Base-by-base conservation (phyloP, 2,113 vertebrate genomes). In the Gopherus flavomarginatus region DNA sequence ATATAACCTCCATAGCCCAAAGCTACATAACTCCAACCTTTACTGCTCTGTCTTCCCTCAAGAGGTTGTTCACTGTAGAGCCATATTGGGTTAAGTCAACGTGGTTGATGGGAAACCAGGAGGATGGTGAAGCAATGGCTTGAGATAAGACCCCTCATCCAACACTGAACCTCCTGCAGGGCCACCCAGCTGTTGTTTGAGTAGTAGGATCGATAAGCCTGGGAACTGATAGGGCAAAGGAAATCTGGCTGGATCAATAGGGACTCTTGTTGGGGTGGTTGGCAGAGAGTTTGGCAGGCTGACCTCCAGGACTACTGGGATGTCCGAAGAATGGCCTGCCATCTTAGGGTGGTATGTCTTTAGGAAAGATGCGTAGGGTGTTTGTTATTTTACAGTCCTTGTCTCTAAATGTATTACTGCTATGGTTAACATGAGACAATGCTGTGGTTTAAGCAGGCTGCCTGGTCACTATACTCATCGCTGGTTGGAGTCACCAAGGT, bases 161-260 rank as follows among this genome's bases (percentile, higher is more conserved):
- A 62, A 31, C 57, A 62, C 57, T 17, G 31, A 69, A 69, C 62
- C 62, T n/a, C 35, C 16, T n/a, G 14, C 31, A 17, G 62, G 56
- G 11, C 56, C 26, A 57, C 56, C 56, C 26, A 62, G 13, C 13
- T 62, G 29, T 65, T 35, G 59, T 16, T 65, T 31, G 59, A 65
- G 31, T 65, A 65, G 59, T 27, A 31, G 29, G 14, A 22, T 56
- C 8, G 38, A n/a, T 54, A 82, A 88, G 59, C 4, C 13, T 77
- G 65, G 81, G 78, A 84, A 96, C 49, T 72, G n/a, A 94, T 62
- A 72, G 93, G 85, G 83, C 26, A 89, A 87, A 91, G 82, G 16
- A 82, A 78, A 86, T 88, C 86, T 86, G 44, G 3, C 81, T 52
- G 81, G n/a, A 11, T 84, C 62, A 42, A 85, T 54, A 85, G 6